phyloP scores from a whole-genome alignment of 2,113 vertebrate genomes.

The Catharus bicknelli region DNA sequence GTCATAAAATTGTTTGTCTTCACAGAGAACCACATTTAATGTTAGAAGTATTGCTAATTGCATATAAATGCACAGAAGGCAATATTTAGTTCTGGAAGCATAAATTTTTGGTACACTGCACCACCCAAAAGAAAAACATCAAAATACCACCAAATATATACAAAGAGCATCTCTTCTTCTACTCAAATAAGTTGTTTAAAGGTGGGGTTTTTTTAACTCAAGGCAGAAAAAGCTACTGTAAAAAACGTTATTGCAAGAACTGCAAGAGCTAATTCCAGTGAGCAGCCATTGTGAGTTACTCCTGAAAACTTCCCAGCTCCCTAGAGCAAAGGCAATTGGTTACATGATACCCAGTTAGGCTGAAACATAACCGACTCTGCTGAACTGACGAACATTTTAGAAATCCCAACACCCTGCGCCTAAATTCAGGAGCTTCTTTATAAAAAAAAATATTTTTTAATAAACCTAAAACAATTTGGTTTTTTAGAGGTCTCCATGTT shows the following conservation, averaged over 20 bases:
- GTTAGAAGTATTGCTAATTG: constrained; percentile 23
- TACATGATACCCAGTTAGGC: neutral
- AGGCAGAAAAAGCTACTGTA: constrained; percentile 19
- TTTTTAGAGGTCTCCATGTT: neutral
- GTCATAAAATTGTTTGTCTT: constrained; percentile 47
- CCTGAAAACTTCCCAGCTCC: neutral
- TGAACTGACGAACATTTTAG: neutral
- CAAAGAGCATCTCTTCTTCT: neutral
- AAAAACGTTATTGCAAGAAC: neutral
- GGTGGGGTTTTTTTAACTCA: neutral
- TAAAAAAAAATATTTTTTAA: neutral
- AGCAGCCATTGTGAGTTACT: neutral
- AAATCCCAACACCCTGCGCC: neutral
- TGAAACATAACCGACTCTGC: neutral
- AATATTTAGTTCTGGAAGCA: constrained; percentile 8
- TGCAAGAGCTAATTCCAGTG: neutral
- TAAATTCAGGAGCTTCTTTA: neutral
- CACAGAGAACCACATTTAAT: constrained; percentile 39
- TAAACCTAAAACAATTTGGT: neutral
- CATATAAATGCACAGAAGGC: constrained; percentile 44
- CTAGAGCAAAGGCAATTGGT: constrained; percentile 19
- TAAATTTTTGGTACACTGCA: neutral
- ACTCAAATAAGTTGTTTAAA: constrained; percentile 15
- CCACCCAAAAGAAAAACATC: neutral
- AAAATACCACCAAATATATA: neutral